phyloP scores from a whole-genome alignment of 2,113 vertebrate species.

The Oenanthe melanoleuca region DNA sequence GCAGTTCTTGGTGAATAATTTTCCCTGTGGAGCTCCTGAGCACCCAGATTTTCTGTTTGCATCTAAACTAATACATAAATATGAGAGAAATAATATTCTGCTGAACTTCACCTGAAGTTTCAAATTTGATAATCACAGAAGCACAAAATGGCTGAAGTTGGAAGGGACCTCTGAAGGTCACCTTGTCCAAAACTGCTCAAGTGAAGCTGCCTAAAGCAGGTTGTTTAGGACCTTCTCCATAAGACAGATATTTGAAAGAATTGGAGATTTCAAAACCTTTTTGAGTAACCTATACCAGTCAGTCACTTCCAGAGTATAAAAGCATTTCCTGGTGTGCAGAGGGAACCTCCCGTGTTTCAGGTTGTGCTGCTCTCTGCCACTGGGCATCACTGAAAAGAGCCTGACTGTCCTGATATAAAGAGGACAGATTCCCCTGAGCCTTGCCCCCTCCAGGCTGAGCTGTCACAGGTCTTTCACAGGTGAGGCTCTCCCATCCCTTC shows the following conservation, averaged over 20 bases:
- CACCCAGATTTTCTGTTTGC: neutral
- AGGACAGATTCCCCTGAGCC: neutral
- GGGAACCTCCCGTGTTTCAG: neutral
- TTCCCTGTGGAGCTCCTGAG: neutral
- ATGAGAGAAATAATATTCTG: neutral
- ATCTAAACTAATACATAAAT: neutral
- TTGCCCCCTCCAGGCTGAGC: neutral
- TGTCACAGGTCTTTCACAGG: neutral
- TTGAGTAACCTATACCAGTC: neutral
- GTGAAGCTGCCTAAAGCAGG: neutral
- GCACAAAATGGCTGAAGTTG: neutral
- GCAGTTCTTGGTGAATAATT: neutral
- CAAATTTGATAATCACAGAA: neutral
- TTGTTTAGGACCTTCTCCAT: neutral
- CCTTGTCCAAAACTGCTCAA: neutral
- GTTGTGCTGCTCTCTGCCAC: neutral
- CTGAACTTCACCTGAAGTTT: neutral
- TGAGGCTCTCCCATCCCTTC: neutral
- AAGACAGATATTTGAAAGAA: neutral
- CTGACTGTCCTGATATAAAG: neutral
- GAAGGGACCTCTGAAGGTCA: neutral
- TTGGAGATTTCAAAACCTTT: neutral
- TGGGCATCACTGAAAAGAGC: neutral
- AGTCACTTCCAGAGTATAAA: neutral
- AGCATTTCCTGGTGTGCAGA: neutral